Evolutionary conservation across 1,140 invertebrate genomes (phyloP).

Genomic region (Orius laevigatus): DNA sequence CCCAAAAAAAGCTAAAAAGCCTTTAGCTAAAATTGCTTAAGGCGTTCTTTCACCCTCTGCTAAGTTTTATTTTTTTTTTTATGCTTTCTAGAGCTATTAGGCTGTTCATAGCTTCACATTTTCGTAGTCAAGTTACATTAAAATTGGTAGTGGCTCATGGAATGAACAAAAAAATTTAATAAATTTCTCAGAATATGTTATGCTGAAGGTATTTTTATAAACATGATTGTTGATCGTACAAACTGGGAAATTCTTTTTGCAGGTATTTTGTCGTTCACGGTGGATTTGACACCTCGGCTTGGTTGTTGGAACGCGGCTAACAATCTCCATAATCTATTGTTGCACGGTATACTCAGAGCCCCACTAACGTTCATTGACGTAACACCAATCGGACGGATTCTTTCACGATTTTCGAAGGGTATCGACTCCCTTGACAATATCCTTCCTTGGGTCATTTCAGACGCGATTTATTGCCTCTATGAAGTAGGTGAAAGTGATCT

Average conservation of each 20-base stretch:
- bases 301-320: constrained; percentile 10
- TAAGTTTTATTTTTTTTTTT: too few relatives aligned
- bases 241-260: not conserved
- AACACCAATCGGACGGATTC: constrained; percentile 58
- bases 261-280: constrained; percentile 37
- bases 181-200: too few relatives aligned
- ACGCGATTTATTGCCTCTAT: constrained; percentile 11
- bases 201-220: too few relatives aligned
- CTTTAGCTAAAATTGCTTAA: too few relatives aligned
- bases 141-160: too few relatives aligned
- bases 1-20: too few relatives aligned
- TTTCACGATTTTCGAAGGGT: constrained; percentile 32
- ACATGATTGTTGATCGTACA: too few relatives aligned
- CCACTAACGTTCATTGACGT: constrained; percentile 74
- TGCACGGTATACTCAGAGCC: constrained; percentile 54
- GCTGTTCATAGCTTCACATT: too few relatives aligned
- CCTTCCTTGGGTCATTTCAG: constrained; percentile 16
- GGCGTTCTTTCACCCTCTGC: too few relatives aligned
- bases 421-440: constrained; percentile 31
- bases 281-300: constrained; percentile 31
- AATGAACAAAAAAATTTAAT: too few relatives aligned
- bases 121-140: too few relatives aligned
- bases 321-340: constrained; percentile 45
- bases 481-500: constrained; percentile 6
- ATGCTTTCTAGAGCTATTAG: too few relatives aligned